Evolutionary conservation across 2,113 vertebrate genomes (phyloP), one percentile per base, ranked within the genome.

Genomic region (Pao palembangensis): DNA sequence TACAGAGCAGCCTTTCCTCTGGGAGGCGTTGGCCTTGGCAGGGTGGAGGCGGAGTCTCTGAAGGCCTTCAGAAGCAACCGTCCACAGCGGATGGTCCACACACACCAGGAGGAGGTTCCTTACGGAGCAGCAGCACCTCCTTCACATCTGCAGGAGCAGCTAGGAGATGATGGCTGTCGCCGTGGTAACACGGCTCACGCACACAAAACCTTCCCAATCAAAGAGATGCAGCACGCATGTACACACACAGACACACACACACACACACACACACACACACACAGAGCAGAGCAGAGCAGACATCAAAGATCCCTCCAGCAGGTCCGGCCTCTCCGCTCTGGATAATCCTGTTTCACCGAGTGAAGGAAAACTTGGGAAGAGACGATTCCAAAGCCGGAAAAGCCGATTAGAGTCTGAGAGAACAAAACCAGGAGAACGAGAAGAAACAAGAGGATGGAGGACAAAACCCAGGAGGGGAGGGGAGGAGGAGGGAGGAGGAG

Each of bases 321-420:
- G 76, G 79, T 86, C 69, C 71, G 18, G 64, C 78, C 61, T 73
- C 68, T 81, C 76, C 75, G 75, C 78, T 75, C 80, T 53, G 69
- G 81, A 83, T 89, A 81, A 89, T 84, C 84, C 74, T 67, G 59
- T 68, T 58, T 78, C 74, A 77, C 73, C 19, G 34, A 73, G 79
- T 73, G 60, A 81, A 72, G 64, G 76, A 72, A 80, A 85, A 83
- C 72, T 82, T 79, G 76, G 76, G 76, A 80, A 80, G 73, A 85
- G 75, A 76, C 69, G 43, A 87, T 85, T 79, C 85, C 73, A 80
- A 80, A 86, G 82, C 72, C 71, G 18, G 76, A 77, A 89, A 89
- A 88, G 80, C 83, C 78, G 79, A 86, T 86, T 87, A 88, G 79
- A 73, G 71, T 76, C 76, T 74, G 63, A 79, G 70, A 72, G 78